phyloP scores from a whole-genome alignment of 1,140 invertebrate species.

The Ceratina australensis region DNA sequence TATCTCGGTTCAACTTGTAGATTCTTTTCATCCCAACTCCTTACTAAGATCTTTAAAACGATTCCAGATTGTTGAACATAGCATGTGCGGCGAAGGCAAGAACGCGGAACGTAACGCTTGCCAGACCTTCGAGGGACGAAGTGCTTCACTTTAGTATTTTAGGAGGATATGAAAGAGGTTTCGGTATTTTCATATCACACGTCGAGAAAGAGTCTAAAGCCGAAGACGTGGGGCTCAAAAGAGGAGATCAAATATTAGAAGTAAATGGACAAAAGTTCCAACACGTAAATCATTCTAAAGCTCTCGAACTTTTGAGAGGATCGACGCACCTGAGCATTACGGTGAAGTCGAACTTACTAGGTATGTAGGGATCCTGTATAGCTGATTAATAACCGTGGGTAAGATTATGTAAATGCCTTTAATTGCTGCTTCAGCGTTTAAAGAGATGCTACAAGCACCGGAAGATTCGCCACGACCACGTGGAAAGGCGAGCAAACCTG shows the following conservation, averaged over 20 bases:
- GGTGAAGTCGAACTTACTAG: conserved; percentile 97
- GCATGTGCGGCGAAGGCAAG: conserved; percentile 98
- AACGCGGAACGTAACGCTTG: conserved; percentile 93
- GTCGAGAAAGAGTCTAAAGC: conserved; percentile 96
- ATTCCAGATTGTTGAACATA: conserved; percentile 92
- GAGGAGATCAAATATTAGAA: conserved; percentile 98
- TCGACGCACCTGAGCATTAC: conserved; percentile 98
- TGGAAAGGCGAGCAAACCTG: conserved; percentile 80
- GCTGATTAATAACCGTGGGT: conserved; percentile 13
- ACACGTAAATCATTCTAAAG: conserved; percentile 92
- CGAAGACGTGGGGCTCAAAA: conserved; percentile 96
- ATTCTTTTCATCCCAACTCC: neutral
- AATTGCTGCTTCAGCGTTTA: conserved; percentile 81
- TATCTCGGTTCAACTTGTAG: neutral
- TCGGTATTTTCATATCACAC: conserved; percentile 97
- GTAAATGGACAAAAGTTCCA: conserved; percentile 98
- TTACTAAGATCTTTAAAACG: neutral
- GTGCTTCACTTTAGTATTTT: conserved; percentile 95
- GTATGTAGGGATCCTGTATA: conserved; percentile 66
- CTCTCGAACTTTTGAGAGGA: conserved; percentile 94
- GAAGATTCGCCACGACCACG: conserved; percentile 89
- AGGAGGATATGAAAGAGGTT: conserved; percentile 94
- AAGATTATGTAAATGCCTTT: conserved; percentile 1
- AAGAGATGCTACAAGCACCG: conserved; percentile 92
- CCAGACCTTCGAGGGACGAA: conserved; percentile 94